Base-by-base conservation (phyloP, 2,113 vertebrate species). In the Pterocles gutturalis region DNA sequence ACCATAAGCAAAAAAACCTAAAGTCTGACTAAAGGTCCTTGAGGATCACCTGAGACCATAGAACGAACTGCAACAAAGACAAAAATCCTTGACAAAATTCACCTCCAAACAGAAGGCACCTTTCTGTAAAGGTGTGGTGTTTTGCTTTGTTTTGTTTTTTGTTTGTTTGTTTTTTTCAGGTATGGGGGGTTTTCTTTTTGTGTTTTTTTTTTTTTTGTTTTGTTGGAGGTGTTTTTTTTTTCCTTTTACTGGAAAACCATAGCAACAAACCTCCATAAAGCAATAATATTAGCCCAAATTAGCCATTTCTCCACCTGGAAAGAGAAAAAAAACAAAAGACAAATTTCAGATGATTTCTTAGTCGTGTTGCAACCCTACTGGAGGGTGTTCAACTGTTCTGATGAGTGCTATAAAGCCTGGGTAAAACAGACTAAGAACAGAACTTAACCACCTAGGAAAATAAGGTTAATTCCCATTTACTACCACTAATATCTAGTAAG, bases 161-260 rank as follows among this genome's bases (percentile, higher is more conserved):
- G 28, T 20, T 28, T 17, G 16, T 22, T 24, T 10, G 24, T 17
- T 11, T 6, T 41, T 41, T 41, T 41, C 38, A 41, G 38, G 38
- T 9, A 41, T 41, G 38, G 38, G 12, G 38, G 9, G 3, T 18
- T 34, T 22, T 62, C 20, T 66, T 31, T 53, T 55, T 5, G 12
- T 41, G 2, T 13, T 51, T 1, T 11, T 66, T 49, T 3, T 4
- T 26, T n/a, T 16, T 5, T n/a, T 54, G 5, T 10, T 17, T 7
- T 41, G 38, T 41, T 41, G 41, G 41, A 41, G 12, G 38, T 41
- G 38, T 5, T 7, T 8, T 13, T 16, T 16, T 62, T 25, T 29
- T 11, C 2, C 3, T 45, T 76, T 77, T 55, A 36, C 17, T 83
- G 15, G 8, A 41, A 81, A 87, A 28, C 25, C 25, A 36, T 36